A percentile compares a stretch with the other conserved stretches of the same genome.
These are phyloP conservation scores for Zeuzera pyrina DNA, from an alignment of 2,888 invertebrate genomes.

Conservation along the genomic window DNA sequence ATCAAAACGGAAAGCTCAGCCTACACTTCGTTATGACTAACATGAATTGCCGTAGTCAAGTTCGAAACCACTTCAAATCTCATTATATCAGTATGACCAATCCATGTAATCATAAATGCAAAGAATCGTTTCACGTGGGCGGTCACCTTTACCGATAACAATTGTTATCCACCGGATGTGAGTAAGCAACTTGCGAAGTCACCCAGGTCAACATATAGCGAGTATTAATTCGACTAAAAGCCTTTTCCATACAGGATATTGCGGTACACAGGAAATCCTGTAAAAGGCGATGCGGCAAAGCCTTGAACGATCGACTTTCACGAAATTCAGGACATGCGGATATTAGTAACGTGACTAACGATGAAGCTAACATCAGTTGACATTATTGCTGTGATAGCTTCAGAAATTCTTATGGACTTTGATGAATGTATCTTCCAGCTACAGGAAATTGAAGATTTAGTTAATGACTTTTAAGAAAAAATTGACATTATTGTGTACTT, in stretches of 20 bases:
- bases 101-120: no score
- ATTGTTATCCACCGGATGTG: constrained; percentile 22
- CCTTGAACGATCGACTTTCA: constrained; percentile 26
- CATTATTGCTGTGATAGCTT: background rate
- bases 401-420: background rate
- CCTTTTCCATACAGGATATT: constrained; percentile 53
- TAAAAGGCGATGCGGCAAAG: constrained; percentile 30
- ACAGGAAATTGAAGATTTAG: no score
- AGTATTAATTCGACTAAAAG: constrained; percentile 52
- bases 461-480: background rate
- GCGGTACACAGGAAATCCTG: constrained; percentile 29
- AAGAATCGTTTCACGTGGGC: no score
- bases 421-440: background rate
- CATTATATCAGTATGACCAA: no score
- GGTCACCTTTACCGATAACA: no score
- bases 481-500: background rate
- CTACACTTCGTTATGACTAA: no score
- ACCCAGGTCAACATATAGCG: constrained; percentile 23
- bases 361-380: constrained; percentile 4
- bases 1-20: no score
- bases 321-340: constrained; percentile 33
- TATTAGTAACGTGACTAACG: constrained; percentile 31
- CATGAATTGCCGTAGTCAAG: no score
- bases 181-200: constrained; percentile 25
- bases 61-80: no score